Evolutionary conservation across 2,113 vertebrate genomes (phyloP), one percentile per base, ranked within the genome.

Genomic region (Mesitornis unicolor): DNA sequence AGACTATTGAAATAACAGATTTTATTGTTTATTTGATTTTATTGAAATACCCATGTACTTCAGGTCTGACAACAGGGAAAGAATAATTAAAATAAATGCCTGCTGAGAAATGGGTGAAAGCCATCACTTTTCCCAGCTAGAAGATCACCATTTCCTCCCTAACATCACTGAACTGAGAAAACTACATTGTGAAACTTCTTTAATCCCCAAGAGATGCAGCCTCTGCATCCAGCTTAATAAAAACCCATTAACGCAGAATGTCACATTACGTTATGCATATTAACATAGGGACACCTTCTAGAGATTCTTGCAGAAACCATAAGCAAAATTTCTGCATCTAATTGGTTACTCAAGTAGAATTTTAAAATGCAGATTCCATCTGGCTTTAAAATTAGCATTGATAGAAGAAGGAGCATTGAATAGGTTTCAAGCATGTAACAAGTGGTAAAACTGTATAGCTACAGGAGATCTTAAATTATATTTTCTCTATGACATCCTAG

Each of bases 191-290:
- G 54, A 14, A 88, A 68, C 19, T 75, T 54, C 17, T 73, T 77
- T 89, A 90, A 87, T 89, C 31, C 35, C 21, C 14, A 36, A 81
- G 57, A 84, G 25, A 47, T 57, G 16, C 10, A 81, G 5, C 69
- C 26, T 84, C 75, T 84, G 76, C 93, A 87, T 91, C 48, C 67
- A 83, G 29, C 31, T 86, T 71, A 92, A 61, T 87, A 95, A 96
- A 92, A 95, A 29, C 68, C 24, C 61, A 61, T 92, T 93, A 96
- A 89, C 65, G 80, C 13, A 81, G 47, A 89, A 89, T 83, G 42
- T 73, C 69, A 79, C 78, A 81, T 20, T 87, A 24, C 1, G 0
- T 86, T 94, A 95, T 48, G 40, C 36, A 83, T 45, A 80, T 95
- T 95, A 92, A 73, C 36, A 29, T 29, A 87, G 22, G 59, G 64